phyloP scores from a whole-genome alignment of 2,888 invertebrate species.

The Gastracanthus pulcherrimus region DNA sequence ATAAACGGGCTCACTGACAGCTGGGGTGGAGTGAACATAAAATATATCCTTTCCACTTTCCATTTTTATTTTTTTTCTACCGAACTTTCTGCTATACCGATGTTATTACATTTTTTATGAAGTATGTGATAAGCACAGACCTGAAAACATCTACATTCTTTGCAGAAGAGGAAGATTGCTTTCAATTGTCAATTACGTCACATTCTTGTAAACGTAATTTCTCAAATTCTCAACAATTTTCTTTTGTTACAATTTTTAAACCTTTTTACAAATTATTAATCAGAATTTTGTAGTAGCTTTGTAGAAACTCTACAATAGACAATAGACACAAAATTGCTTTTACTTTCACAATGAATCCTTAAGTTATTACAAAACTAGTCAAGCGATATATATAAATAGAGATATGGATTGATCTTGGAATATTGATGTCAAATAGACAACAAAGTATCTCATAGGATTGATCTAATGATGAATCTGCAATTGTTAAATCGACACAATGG shows the following conservation, averaged over 20 bases:
- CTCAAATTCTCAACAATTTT: background rate
- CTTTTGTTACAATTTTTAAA: background rate
- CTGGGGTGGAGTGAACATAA: background rate
- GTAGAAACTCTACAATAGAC: no score
- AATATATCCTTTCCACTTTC: background rate
- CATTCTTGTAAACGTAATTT: background rate
- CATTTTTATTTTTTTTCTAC: background rate
- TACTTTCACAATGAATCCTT: background rate
- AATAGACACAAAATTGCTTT: background rate
- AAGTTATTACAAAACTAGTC: no score
- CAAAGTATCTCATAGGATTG: no score
- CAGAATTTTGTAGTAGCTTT: no score
- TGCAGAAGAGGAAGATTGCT: no score
- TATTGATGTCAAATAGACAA: background rate
- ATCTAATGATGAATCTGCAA: background rate
- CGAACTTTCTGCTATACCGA: background rate
- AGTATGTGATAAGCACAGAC: background rate
- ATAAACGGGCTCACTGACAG: background rate
- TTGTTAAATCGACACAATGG: no score
- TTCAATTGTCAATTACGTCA: no score
- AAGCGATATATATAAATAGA: background rate
- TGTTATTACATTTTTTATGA: slow-evolving; percentile 10
- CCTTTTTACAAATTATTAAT: no score
- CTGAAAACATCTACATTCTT: background rate
- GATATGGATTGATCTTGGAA: background rate